Evolutionary conservation across 2,888 invertebrate genomes (phyloP).

Genomic region (Pomacea canaliculata): DNA sequence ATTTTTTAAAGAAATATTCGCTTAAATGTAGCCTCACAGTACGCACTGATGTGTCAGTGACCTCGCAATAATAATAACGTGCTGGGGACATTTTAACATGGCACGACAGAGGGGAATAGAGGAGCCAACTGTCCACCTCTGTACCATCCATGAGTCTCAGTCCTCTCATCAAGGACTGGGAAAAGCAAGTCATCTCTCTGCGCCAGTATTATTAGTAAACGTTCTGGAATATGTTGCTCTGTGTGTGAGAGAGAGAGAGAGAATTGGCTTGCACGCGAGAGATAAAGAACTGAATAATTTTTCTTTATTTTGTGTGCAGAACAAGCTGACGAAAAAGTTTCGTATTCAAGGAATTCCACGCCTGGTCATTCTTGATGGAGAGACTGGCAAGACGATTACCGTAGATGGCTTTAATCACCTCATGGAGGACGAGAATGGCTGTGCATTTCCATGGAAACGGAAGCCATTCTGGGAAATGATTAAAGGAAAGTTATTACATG

Average conservation of each 20-base stretch:
- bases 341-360: constrained; percentile 84
- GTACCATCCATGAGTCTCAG: no score
- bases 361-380: constrained; percentile 78
- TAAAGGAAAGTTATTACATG: constrained; percentile 53
- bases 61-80: no score
- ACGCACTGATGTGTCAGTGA: no score
- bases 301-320: constrained; percentile 72
- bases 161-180: no score
- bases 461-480: constrained; percentile 74
- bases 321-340: constrained; percentile 81
- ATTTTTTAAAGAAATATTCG: no score
- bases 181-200: no score
- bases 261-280: neutral
- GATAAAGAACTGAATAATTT: neutral
- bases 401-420: constrained; percentile 77
- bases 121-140: no score
- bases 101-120: no score
- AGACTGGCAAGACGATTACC: constrained; percentile 79
- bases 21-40: no score
- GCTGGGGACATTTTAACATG: no score
- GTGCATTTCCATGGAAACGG: constrained; percentile 84
- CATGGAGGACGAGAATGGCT: constrained; percentile 78
- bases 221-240: no score
- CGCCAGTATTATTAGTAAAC: no score
- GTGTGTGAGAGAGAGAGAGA: neutral